phyloP scores from a whole-genome alignment of 2,888 invertebrate genomes.

The Xylocampa areola region DNA sequence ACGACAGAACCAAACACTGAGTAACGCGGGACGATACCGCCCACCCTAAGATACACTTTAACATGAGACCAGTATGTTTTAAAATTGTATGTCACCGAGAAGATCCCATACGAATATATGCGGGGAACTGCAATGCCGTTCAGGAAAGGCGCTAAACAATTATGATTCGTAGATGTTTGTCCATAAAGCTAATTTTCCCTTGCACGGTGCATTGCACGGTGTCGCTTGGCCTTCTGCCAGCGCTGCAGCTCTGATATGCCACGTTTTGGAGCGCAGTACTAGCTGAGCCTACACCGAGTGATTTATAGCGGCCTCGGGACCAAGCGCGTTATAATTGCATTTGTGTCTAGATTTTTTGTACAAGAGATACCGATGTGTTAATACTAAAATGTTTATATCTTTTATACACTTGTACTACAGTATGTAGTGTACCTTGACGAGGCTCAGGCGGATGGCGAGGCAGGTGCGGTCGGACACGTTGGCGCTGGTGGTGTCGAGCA shows the following conservation, averaged over 20 bases:
- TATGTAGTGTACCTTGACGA: constrained; percentile 92
- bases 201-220: neutral
- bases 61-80: neutral
- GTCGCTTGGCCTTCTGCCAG: constrained; percentile 41
- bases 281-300: constrained; percentile 13
- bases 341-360: constrained; percentile 14
- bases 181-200: constrained; percentile 1
- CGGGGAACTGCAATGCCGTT: constrained; percentile 42
- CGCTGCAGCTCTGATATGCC: constrained; percentile 8
- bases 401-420: too few species aligned
- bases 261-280: constrained; percentile 13
- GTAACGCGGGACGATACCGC: constrained; percentile 6
- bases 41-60: constrained; percentile 8
- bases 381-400: too few species aligned
- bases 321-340: constrained; percentile 18
- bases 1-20: constrained; percentile 43
- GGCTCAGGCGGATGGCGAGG: constrained; percentile 91
- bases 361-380: neutral
- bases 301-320: constrained; percentile 22
- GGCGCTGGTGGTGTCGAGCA: constrained; percentile 89
- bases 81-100: neutral
- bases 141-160: neutral
- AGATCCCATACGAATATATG: constrained; percentile 3
- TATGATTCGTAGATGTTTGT: neutral
- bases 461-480: constrained; percentile 91